A percentile compares a stretch with the other conserved stretches of the same genome.
These are phyloP conservation scores for Eilema sororculum DNA, from an alignment of 2,888 invertebrate genomes.

Conservation along the genomic window DNA sequence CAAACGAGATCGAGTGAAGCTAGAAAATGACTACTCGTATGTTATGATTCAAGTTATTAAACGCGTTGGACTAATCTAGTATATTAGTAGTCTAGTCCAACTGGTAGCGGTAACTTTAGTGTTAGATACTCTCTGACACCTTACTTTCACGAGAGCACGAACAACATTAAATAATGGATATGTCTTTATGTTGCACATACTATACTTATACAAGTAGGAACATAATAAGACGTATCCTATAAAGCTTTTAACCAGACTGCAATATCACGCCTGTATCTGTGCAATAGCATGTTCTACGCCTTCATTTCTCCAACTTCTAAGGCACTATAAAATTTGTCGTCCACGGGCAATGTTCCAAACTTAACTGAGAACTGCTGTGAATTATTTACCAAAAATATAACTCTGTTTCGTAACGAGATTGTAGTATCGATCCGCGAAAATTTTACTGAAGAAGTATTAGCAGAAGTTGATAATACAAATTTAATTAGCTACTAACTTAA, in stretches of 20 bases:
- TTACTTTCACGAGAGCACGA: background rate
- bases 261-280: background rate
- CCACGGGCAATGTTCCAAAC: slow-evolving; percentile 2
- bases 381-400: background rate
- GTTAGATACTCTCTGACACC: background rate
- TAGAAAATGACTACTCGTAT: too few relatives aligned
- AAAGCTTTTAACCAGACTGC: slow-evolving; percentile 1
- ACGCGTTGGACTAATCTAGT: background rate
- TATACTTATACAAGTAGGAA: background rate
- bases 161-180: background rate
- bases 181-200: background rate
- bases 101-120: background rate
- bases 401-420: background rate
- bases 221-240: background rate
- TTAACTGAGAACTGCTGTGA: background rate
- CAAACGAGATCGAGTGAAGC: too few relatives aligned
- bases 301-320: background rate
- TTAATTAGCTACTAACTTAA: background rate
- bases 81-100: background rate
- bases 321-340: slow-evolving; percentile 1
- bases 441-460: background rate
- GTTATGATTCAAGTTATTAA: too few relatives aligned
- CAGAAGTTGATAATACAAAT: background rate
- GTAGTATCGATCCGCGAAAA: background rate
- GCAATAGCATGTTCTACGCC: slow-evolving; percentile 11